Conservation (phyloP, 2,888 invertebrate species). For the Rhogogaster chlorosoma region DNA sequence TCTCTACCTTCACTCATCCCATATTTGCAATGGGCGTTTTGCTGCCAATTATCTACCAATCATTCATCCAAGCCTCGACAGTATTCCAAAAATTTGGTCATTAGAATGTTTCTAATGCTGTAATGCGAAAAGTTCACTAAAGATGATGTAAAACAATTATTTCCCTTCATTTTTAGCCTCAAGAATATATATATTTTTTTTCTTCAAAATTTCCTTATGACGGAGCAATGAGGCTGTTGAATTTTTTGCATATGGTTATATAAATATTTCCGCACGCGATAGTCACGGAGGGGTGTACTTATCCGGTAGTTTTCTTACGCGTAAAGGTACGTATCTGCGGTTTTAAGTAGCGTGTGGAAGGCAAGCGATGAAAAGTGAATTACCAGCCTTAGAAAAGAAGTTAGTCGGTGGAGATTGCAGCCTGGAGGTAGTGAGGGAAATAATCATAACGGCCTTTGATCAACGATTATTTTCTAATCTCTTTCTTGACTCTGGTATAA, state of each 20-base stretch:
- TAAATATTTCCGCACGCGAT: conserved; percentile 23
- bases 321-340: conserved; percentile 9
- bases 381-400: conserved; percentile 13
- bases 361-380: conserved; percentile 36
- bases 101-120: neutral
- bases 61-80: neutral
- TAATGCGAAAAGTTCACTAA: neutral
- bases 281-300: conserved; percentile 6
- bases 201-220: neutral
- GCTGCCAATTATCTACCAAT: neutral
- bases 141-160: neutral
- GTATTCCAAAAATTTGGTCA: neutral
- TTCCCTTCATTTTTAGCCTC: neutral
- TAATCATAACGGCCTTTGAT: conserved; percentile 30
- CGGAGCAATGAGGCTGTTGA: neutral
- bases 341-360: conserved; percentile 23
- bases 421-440: neutral
- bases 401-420: neutral
- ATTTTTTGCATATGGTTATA: neutral
- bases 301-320: conserved; percentile 8
- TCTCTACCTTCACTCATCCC: neutral
- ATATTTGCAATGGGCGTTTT: neutral
- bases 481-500: neutral
- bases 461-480: conserved; percentile 30
- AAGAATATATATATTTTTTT: too few relatives aligned